Percentiles rank a stretch among this genome's conserved stretches.
phyloP scores from a whole-genome alignment of 2,113 vertebrate genomes.

The Dryoscopus gambensis region DNA sequence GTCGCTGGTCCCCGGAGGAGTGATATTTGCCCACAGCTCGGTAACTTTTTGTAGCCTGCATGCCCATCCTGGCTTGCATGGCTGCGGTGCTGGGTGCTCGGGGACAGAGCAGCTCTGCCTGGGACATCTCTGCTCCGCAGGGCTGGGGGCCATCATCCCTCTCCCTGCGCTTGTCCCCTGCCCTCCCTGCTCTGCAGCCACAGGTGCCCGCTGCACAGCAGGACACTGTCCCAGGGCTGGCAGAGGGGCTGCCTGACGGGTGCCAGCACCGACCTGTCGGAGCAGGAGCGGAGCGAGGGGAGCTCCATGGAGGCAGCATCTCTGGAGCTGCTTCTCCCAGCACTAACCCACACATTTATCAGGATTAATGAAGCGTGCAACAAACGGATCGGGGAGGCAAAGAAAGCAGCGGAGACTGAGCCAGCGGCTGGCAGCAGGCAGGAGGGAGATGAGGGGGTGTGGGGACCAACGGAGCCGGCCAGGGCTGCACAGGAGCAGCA shows the following conservation, averaged over 20 bases:
- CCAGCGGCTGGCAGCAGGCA: neutral
- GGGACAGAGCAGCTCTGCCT: neutral
- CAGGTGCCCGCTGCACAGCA: neutral
- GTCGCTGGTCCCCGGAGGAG: neutral
- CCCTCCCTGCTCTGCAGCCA: neutral
- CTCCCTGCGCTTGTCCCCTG: neutral
- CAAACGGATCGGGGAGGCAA: neutral
- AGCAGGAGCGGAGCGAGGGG: rapidly evolving
- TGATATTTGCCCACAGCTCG: neutral
- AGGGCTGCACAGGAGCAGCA: neutral
- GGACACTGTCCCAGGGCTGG: neutral
- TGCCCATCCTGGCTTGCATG: neutral
- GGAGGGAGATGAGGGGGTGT: neutral
- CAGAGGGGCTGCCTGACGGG: rapidly evolving
- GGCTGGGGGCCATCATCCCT: neutral
- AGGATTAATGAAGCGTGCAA: conserved; percentile 16
- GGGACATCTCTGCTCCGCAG: neutral
- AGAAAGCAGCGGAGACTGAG: neutral
- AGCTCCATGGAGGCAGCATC: neutral
- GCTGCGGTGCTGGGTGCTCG: neutral
- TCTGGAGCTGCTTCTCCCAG: neutral
- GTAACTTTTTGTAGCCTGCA: neutral
- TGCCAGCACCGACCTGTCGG: rapidly evolving
- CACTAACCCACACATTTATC: conserved; percentile 27
- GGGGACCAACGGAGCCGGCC: neutral